Evolutionary conservation across 1,140 invertebrate genomes (phyloP).

Genomic region (Drosophila bifasciata): DNA sequence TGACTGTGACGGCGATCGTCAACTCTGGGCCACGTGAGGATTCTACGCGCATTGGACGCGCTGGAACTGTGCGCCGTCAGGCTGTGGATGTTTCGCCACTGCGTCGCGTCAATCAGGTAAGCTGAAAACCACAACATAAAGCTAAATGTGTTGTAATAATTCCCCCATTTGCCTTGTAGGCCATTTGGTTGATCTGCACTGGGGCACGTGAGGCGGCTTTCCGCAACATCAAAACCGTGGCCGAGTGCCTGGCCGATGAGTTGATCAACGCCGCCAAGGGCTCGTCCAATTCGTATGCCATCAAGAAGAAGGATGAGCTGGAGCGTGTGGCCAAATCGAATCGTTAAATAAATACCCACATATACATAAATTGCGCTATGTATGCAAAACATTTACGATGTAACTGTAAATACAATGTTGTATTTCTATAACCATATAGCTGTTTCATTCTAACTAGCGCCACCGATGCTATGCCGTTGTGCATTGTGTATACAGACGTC

Average conservation of each 20-base stretch:
- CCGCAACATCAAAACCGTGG: slow-evolving; percentile 99
- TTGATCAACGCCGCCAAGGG: slow-evolving; percentile 99
- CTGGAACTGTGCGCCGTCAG: slow-evolving; percentile 99
- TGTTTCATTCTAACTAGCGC: too few relatives aligned
- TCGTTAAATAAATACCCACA: slow-evolving; percentile 91
- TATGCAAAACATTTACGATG: slow-evolving; percentile 10
- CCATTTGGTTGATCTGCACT: slow-evolving; percentile 99
- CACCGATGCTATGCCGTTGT: too few relatives aligned
- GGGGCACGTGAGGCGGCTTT: slow-evolving; percentile 99
- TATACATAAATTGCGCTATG: slow-evolving; percentile 41
- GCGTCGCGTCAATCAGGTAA: slow-evolving; percentile 96
- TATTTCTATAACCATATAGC: slow-evolving; percentile 15
- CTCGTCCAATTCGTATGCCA: slow-evolving; percentile 99
- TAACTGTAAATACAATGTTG: slow-evolving; percentile 22
- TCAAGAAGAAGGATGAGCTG: slow-evolving; percentile 99
- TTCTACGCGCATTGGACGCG: slow-evolving; percentile 99
- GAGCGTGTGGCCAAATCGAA: slow-evolving; percentile 99
- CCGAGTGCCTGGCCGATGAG: slow-evolving; percentile 99
- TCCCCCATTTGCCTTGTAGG: slow-evolving; percentile 81
- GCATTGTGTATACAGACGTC: too few relatives aligned
- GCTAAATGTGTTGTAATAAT: not conserved
- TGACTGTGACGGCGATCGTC: slow-evolving; percentile 82
- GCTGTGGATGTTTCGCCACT: slow-evolving; percentile 99
- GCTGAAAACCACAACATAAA: not conserved
- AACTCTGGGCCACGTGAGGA: slow-evolving; percentile 99